phyloP scores from a whole-genome alignment of 2,797 vertebrate species.

The Pipistrellus pipistrellus region DNA sequence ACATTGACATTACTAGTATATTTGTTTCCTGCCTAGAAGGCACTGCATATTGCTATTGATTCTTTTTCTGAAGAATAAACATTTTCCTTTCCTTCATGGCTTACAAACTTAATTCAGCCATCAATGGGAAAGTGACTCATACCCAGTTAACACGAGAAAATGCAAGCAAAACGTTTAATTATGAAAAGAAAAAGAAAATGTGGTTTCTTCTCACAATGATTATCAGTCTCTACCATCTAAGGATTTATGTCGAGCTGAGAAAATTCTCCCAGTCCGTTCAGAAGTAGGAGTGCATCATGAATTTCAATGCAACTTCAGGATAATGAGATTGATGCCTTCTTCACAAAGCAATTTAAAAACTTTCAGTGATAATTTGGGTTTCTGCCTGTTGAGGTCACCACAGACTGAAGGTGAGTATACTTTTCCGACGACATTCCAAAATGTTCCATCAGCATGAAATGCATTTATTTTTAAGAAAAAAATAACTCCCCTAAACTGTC shows the following conservation, averaged over 20 bases:
- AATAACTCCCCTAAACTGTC: background rate
- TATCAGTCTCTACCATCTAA: slow-evolving; percentile 49
- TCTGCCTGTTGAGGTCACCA: slow-evolving; percentile 51
- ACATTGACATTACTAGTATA: background rate
- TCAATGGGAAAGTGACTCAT: background rate
- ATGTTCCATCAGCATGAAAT: background rate
- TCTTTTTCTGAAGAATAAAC: slow-evolving; percentile 30
- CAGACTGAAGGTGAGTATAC: background rate
- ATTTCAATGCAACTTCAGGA: slow-evolving; percentile 60
- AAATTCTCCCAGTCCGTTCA: slow-evolving; percentile 59
- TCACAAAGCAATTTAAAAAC: slow-evolving; percentile 64
- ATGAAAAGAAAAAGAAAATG: slow-evolving; percentile 40
- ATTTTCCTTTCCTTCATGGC: slow-evolving; percentile 48
- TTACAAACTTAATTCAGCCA: slow-evolving; percentile 50
- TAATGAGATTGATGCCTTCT: slow-evolving; percentile 55
- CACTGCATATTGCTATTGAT: background rate
- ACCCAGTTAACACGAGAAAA: slow-evolving; percentile 51
- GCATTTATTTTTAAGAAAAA: slow-evolving; percentile 40
- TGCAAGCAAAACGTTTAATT: slow-evolving; percentile 7
- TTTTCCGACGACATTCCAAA: slow-evolving; percentile 46
- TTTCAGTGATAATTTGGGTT: slow-evolving; percentile 58
- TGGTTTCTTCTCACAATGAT: slow-evolving; percentile 21
- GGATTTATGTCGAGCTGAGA: slow-evolving; percentile 68
- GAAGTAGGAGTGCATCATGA: slow-evolving; percentile 62
- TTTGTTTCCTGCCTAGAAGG: background rate